Percentiles rank a stretch among this genome's conserved stretches.
Evolutionary conservation across 92 coral and sea anemone species (phyloP).

Genomic region (Siderastrea siderea): DNA sequence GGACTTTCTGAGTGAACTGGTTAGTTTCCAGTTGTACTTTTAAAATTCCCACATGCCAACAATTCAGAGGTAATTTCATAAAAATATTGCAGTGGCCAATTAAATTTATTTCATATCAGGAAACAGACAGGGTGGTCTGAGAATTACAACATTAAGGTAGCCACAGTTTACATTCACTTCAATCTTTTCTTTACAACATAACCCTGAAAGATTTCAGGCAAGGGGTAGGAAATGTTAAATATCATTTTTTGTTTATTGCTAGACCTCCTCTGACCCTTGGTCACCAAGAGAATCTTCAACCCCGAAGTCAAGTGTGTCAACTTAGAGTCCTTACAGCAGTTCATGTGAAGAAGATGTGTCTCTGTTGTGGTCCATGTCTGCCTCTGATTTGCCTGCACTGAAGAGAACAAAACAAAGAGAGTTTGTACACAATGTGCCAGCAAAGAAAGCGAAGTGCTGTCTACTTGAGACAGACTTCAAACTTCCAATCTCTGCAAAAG

Average conservation of each 20-base stretch:
- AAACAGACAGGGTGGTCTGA: background rate
- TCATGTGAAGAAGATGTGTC: background rate
- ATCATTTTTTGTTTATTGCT: background rate
- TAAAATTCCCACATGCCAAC: background rate
- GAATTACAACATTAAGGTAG: background rate
- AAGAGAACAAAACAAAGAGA: slow-evolving; percentile 21
- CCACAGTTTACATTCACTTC: background rate
- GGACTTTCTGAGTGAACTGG: slow-evolving; percentile 8
- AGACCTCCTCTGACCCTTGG: background rate
- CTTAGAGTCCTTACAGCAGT: slow-evolving; percentile 1
- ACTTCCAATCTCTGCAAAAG: slow-evolving; percentile 14
- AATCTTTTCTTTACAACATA: background rate
- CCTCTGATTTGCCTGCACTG: slow-evolving; percentile 7
- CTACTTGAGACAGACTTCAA: slow-evolving; percentile 28
- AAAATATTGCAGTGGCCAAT: slow-evolving; percentile 1
- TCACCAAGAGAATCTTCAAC: background rate
- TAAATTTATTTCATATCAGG: background rate
- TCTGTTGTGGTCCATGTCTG: background rate
- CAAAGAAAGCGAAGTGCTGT: slow-evolving; percentile 1
- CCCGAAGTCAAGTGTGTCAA: background rate
- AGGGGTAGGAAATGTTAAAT: background rate
- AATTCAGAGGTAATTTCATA: slow-evolving; percentile 11
- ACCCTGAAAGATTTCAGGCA: background rate
- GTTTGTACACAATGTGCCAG: background rate
- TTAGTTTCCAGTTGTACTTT: background rate